phyloP scores from a whole-genome alignment of 2,113 vertebrate genomes.

The Crocuta crocuta region DNA sequence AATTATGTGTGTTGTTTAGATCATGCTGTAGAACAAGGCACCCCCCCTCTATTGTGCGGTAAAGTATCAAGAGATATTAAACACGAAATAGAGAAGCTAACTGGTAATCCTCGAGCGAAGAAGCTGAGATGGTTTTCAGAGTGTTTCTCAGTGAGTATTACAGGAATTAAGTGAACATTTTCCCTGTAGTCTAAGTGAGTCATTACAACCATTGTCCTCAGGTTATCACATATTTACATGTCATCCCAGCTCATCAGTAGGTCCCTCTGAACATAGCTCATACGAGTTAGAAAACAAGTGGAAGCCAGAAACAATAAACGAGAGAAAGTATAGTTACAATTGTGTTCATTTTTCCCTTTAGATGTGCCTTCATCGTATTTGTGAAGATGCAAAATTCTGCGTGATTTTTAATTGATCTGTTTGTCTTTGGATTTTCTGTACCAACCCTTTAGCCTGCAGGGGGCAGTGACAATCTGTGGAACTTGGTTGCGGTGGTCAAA shows the following conservation, averaged over 20 bases:
- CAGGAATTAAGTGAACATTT: background rate
- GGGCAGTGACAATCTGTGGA: constrained; percentile 97
- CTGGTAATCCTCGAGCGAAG: constrained; percentile 87
- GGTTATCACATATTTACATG: background rate
- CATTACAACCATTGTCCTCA: background rate
- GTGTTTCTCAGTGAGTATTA: constrained; percentile 94
- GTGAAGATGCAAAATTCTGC: background rate
- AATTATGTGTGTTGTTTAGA: constrained; percentile 86
- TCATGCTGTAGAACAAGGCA: constrained; percentile 90
- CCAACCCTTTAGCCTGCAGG: constrained; percentile 91
- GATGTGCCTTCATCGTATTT: background rate
- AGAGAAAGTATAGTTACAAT: background rate
- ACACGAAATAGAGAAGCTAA: constrained; percentile 95
- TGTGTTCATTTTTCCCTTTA: background rate
- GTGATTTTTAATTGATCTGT: background rate
- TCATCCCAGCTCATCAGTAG: background rate
- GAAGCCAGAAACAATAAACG: background rate
- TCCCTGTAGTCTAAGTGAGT: background rate
- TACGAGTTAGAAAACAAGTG: background rate
- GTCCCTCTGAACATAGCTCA: background rate
- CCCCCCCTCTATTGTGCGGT: constrained; percentile 94
- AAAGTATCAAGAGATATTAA: constrained; percentile 96
- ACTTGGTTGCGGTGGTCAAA: constrained; percentile 94
- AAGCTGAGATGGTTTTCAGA: constrained; percentile 97
- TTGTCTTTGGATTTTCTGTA: background rate